phyloP scores from a whole-genome alignment of 2,888 invertebrate genomes.

The Biston betularia region DNA sequence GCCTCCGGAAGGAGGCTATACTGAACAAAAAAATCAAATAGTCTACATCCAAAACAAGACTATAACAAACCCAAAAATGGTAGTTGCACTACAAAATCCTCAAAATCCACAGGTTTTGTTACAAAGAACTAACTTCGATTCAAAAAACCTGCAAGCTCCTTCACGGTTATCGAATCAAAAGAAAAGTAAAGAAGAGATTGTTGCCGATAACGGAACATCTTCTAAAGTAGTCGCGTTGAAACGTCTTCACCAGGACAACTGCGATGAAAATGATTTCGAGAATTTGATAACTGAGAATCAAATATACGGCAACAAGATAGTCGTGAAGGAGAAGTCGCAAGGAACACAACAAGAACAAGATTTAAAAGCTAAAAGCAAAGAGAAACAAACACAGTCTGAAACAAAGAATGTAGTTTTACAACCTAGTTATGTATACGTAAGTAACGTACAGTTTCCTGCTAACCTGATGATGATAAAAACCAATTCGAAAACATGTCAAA shows the following conservation, averaged over 20 bases:
- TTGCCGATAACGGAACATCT: constrained; percentile 61
- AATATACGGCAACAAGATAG: constrained; percentile 85
- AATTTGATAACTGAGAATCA: constrained; percentile 85
- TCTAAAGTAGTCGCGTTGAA: constrained; percentile 82
- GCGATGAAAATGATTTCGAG: constrained; percentile 84
- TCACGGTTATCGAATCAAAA: constrained; percentile 78
- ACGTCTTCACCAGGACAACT: constrained; percentile 79
- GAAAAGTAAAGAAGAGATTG: constrained; percentile 74
- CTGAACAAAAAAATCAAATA: constrained; percentile 76
- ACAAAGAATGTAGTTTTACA: constrained; percentile 74
- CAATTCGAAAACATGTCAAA: constrained; percentile 62
- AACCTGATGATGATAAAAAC: constrained; percentile 82
- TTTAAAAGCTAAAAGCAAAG: constrained; percentile 64
- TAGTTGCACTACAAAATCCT: constrained; percentile 66
- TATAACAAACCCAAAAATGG: constrained; percentile 69
- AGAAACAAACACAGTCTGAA: constrained; percentile 62
- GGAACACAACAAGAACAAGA: constrained; percentile 76
- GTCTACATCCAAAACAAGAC: constrained; percentile 75
- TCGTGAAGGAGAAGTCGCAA: constrained; percentile 84
- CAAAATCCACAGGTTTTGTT: constrained; percentile 73
- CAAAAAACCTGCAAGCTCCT: constrained; percentile 83
- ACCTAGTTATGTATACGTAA: constrained; percentile 78
- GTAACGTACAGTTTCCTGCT: constrained; percentile 78
- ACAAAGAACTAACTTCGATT: constrained; percentile 71
- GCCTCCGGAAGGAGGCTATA: constrained; percentile 62